These are phyloP conservation scores for Labroides dimidiatus DNA, from an alignment of 2,797 vertebrate genomes.

Conservation along the genomic window DNA sequence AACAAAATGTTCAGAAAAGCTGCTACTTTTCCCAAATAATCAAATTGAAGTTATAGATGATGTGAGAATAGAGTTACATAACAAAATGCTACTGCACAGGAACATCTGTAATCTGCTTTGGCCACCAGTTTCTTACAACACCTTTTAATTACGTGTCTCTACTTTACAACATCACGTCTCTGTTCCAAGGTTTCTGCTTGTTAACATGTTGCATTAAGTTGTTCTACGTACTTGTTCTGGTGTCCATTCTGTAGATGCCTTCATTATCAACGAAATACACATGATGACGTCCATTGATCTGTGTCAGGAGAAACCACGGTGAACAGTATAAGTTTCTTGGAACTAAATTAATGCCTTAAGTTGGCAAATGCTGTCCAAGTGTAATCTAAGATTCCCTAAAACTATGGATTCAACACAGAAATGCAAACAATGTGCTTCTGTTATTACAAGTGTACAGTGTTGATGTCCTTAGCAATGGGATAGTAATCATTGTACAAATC, in stretches of 20 bases:
- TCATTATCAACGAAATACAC: slow-evolving; percentile 89
- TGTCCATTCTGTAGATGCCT: slow-evolving; percentile 87
- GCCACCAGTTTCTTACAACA: no score
- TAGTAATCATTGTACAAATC: not conserved
- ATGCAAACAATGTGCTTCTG: not conserved
- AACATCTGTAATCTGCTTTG: not conserved
- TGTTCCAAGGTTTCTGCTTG: not conserved
- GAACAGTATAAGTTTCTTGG: not conserved
- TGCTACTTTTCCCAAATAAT: not conserved
- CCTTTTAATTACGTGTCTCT: not conserved
- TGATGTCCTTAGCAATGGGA: not conserved
- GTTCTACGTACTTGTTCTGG: slow-evolving; percentile 81
- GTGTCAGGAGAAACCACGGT: slow-evolving; percentile 35
- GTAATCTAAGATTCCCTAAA: not conserved
- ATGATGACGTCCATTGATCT: slow-evolving; percentile 87
- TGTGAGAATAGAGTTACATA: not conserved
- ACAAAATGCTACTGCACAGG: not conserved
- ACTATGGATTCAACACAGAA: not conserved
- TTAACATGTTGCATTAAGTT: not conserved
- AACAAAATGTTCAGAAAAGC: slow-evolving; percentile 25
- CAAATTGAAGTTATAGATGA: not conserved
- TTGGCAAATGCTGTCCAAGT: not conserved
- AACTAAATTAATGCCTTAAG: not conserved
- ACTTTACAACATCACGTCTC: not conserved
- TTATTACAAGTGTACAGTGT: not conserved